Evolutionary conservation across 1,140 invertebrate genomes (phyloP).

Genomic region (Rhyacophila brunnea): DNA sequence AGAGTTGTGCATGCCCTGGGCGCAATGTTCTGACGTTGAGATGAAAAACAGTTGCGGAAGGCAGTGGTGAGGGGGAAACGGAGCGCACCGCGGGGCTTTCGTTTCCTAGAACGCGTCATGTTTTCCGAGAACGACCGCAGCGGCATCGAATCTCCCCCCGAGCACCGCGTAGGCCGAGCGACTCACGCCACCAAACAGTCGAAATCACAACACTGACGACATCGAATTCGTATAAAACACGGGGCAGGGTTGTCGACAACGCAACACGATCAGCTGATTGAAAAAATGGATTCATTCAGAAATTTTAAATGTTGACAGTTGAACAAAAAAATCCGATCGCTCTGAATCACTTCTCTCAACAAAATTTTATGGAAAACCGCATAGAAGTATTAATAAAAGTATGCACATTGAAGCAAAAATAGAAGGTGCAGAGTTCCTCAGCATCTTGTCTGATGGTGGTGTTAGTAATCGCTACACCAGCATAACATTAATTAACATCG

Average conservation of each 20-base stretch:
- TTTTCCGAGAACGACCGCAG: conserved; percentile 28
- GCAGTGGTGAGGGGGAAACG: not conserved
- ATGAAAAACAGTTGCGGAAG: not conserved
- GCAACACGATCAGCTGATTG: too few species aligned
- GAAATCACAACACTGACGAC: conserved; percentile 14
- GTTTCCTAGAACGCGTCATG: conserved; percentile 31
- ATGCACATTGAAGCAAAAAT: too few species aligned
- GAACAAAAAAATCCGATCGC: too few species aligned
- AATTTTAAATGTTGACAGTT: not conserved
- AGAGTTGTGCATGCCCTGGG: too few species aligned
- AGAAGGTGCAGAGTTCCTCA: too few species aligned
- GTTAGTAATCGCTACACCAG: too few species aligned
- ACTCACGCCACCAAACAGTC: not conserved
- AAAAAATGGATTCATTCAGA: too few species aligned
- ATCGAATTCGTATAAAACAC: not conserved
- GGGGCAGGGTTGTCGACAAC: not conserved
- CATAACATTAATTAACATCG: too few species aligned
- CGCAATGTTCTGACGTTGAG: not conserved
- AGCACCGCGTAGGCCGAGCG: not conserved
- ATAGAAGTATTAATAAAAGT: too few species aligned
- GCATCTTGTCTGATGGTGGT: too few species aligned
- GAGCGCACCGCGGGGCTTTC: conserved; percentile 16
- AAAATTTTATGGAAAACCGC: too few species aligned
- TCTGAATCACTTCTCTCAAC: too few species aligned
- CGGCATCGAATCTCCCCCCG: not conserved